These are phyloP conservation scores for Temnopleurus reevesii DNA, from an alignment of 53 echinoderm and acorn worm species.

Conservation along the genomic window DNA sequence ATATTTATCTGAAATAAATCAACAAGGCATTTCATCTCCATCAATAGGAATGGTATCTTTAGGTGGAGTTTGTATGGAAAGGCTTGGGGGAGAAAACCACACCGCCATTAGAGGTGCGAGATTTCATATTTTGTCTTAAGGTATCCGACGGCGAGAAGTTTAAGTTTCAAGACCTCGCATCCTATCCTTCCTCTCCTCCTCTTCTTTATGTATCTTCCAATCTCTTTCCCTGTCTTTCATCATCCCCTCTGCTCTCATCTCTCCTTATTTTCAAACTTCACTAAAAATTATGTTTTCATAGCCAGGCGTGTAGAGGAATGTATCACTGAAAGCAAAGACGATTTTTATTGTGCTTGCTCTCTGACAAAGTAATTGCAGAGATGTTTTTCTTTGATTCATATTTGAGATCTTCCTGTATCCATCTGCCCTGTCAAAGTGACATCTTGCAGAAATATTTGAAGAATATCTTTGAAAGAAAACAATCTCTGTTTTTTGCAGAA, in stretches of 20 bases:
- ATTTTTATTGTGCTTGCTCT: slow-evolving; percentile 1
- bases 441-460: background rate
- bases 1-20: slow-evolving; percentile 35
- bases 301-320: background rate
- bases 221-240: background rate
- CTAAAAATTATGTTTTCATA: background rate
- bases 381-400: slow-evolving; percentile 10
- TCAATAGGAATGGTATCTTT: background rate
- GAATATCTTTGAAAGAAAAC: too few species aligned
- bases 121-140: slow-evolving; percentile 38
- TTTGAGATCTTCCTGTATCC: background rate
- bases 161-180: slow-evolving; percentile 1
- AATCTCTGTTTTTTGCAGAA: too few species aligned
- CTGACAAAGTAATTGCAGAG: background rate
- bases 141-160: slow-evolving; percentile 21
- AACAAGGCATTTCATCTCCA: slow-evolving; percentile 9
- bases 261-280: background rate
- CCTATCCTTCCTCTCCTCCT: background rate
- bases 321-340: background rate
- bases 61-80: background rate
- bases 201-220: background rate
- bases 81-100: slow-evolving; percentile 2
- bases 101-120: slow-evolving; percentile 5
- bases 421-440: slow-evolving; percentile 4
- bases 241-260: background rate